A percentile compares a stretch with the other conserved stretches of the same genome.
Conservation (phyloP, 2,797 vertebrate species). For the Neosilurus hyrtlii region DNA sequence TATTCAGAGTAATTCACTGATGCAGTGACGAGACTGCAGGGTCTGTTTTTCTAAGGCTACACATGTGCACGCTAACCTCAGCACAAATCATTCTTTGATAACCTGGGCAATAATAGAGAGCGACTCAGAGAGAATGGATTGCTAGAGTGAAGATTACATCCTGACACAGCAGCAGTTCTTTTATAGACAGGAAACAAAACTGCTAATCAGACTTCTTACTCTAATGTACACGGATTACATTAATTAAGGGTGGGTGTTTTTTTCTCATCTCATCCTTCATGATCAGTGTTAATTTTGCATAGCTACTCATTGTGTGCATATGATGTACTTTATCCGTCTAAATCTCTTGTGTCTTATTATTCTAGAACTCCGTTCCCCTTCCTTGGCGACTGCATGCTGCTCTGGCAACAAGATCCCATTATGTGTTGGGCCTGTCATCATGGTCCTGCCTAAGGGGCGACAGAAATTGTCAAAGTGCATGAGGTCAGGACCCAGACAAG, state of each 20-base stretch:
- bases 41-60: conserved; percentile 9
- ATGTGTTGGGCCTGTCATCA: conserved; percentile 29
- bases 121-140: conserved; percentile 1
- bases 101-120: conserved; percentile 2
- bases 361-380: conserved; percentile 23
- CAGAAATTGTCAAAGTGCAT: conserved; percentile 29
- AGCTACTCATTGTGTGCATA: conserved; percentile 10
- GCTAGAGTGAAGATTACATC: conserved; percentile 37
- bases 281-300: conserved; percentile 18
- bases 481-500: conserved; percentile 34
- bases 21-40: not conserved
- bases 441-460: conserved; percentile 38
- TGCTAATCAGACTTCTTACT: conserved; percentile 20
- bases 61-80: conserved; percentile 26
- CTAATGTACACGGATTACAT: conserved; percentile 24
- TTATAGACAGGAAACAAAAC: conserved; percentile 14
- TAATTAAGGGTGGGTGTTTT: conserved; percentile 18
- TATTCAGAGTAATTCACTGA: not conserved
- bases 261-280: not conserved
- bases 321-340: not conserved
- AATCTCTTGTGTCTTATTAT: conserved; percentile 34
- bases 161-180: conserved; percentile 41
- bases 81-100: conserved; percentile 26
- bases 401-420: conserved; percentile 32
- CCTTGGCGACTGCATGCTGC: conserved; percentile 30